phyloP scores from a whole-genome alignment of 2,797 vertebrate species.

The Anisognathus igniventris region DNA sequence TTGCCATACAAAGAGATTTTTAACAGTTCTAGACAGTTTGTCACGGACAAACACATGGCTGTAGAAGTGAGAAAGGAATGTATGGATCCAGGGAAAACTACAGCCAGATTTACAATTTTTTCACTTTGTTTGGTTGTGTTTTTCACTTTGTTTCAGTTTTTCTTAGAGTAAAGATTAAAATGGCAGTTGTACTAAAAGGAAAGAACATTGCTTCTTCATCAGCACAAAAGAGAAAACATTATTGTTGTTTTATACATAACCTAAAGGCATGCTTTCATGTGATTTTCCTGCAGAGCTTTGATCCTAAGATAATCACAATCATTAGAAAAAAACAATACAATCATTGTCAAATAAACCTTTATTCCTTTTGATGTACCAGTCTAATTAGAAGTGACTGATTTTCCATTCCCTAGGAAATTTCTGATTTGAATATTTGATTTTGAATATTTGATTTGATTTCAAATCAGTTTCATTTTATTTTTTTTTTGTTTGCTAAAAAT shows the following conservation, averaged over 20 bases:
- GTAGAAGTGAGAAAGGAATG: neutral
- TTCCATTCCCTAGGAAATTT: neutral
- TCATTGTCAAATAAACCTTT: neutral
- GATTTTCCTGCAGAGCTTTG: neutral
- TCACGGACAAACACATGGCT: neutral
- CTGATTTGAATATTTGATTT: neutral
- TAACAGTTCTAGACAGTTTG: neutral
- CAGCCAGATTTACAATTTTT: neutral
- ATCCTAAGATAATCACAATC: neutral
- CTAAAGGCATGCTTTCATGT: neutral
- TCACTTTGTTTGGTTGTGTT: neutral
- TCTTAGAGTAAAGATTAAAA: neutral
- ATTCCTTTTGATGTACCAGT: neutral
- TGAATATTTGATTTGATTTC: neutral
- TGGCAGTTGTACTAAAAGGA: neutral
- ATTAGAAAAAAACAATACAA: neutral
- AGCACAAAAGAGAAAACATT: neutral
- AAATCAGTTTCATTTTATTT: neutral
- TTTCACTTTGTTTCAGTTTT: neutral
- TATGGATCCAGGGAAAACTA: neutral
- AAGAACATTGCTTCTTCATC: neutral
- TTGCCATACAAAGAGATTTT: neutral
- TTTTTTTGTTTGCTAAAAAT: neutral
- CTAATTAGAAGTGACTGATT: neutral
- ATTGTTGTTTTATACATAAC: neutral